Percentiles rank a stretch among this genome's conserved stretches.
Conservation (phyloP, 2,888 invertebrate species). For the Penaeus monodon region DNA sequence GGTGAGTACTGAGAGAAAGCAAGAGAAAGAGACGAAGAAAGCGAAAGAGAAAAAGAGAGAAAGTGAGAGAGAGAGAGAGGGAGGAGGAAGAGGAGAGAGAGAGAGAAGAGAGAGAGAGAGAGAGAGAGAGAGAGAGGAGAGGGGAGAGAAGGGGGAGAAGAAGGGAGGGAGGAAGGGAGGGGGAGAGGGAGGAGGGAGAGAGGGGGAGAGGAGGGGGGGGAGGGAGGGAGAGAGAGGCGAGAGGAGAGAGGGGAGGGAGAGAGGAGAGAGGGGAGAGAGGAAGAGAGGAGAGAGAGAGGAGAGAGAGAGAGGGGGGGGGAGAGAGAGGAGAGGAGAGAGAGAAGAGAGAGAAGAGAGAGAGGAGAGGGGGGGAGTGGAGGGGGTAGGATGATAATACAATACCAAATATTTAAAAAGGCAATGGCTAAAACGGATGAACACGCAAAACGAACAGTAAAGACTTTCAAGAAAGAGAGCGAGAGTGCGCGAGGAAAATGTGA, state of each 20-base stretch:
- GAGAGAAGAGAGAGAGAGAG: not conserved
- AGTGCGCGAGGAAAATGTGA: not conserved
- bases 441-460: not conserved
- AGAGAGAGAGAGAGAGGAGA: not conserved
- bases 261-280: not conserved
- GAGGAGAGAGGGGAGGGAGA: not conserved
- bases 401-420: not conserved
- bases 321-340: not conserved
- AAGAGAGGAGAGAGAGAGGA: too few species aligned
- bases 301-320: not conserved
- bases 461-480: not conserved
- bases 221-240: not conserved
- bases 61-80: not conserved
- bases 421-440: not conserved
- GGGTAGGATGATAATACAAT: too few species aligned
- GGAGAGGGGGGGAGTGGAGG: too few species aligned
- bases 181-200: not conserved
- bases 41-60: not conserved
- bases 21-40: conserved; percentile 24
- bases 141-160: not conserved
- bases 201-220: not conserved
- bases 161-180: not conserved
- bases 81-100: not conserved
- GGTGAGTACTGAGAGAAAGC: conserved; percentile 21
- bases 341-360: not conserved